Evolutionary conservation across 2,888 invertebrate species (phyloP), one percentile per base, ranked within the genome.

Genomic region (Oxytorus armatus): DNA sequence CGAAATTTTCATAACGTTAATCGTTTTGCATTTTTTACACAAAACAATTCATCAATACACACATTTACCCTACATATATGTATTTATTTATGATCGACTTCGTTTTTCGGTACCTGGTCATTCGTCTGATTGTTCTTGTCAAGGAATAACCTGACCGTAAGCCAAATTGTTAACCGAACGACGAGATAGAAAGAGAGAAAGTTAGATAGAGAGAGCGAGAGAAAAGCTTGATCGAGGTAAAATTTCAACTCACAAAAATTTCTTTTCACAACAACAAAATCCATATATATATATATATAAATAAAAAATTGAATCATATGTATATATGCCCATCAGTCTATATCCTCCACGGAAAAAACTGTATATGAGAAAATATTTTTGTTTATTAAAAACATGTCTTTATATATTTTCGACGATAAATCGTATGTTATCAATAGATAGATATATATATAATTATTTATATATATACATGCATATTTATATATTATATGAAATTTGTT

Each of bases 341-440:
- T 21, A 69, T 70, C 72, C 77, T 72, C 77, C 77, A 77, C 77
- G 77, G 77, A 75, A 77, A 72, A 77, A 66, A 77, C n/a, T 65
- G 77, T 77, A 72, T 77, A 66, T 73, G 77, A 72, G 72, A 72
- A 72, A 66, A 72, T 61, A 61, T 42, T 7, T 5, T 59, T 39
- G 55, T 63, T 29, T 23, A 55, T 66, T 18, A 47, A n/a, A n/a
- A n/a, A 63, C 16, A 39, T 59, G 3, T 10, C 10, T 14, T 23
- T 53, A 10, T 33, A 66, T 44, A 57, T 18, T 49, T 36, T 57
- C 23, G 8, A 65, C 36, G 23, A 66, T 47, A 47, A 39, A 47
- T 51, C 44, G 21, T 75, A 5, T 55, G 25, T 18, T 11, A 47
- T 21, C 16, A 14, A 39, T n/a, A n/a, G n/a, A n/a, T n/a, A n/a